These are phyloP conservation scores for Anthopleura xanthogrammica DNA, from an alignment of 92 coral and sea anemone species.

Conservation along the genomic window DNA sequence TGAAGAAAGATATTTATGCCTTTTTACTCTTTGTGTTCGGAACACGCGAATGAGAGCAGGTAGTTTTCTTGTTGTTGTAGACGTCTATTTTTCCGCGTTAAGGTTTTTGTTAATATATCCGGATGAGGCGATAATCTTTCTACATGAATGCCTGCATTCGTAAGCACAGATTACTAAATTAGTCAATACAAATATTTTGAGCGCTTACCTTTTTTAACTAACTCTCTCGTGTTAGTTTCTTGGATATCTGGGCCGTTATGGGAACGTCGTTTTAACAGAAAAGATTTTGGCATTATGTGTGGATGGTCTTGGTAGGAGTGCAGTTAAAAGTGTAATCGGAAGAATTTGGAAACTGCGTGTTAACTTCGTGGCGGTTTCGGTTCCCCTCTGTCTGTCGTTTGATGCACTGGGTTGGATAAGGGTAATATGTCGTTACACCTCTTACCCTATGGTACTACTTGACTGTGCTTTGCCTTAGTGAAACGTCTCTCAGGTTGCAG, in stretches of 20 bases:
- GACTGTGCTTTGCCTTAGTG: slow-evolving; percentile 83
- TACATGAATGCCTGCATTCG: not conserved
- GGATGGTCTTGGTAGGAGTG: not conserved
- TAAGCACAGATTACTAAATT: not conserved
- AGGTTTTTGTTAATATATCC: not conserved
- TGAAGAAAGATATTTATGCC: slow-evolving; percentile 8
- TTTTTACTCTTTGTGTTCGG: slow-evolving; percentile 28
- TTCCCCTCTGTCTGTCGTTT: not conserved
- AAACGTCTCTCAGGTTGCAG: slow-evolving; percentile 14
- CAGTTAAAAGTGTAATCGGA: not conserved
- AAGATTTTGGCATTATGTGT: slow-evolving; percentile 65
- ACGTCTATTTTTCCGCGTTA: slow-evolving; percentile 2
- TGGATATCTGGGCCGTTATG: not conserved
- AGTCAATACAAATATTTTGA: not conserved
- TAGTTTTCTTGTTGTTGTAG: slow-evolving; percentile 14
- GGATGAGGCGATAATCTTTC: not conserved
- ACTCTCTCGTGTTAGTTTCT: not conserved
- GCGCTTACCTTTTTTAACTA: slow-evolving; percentile 22
- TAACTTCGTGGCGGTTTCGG: not conserved
- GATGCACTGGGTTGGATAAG: not conserved
- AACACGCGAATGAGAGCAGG: slow-evolving; percentile 41
- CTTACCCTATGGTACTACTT: slow-evolving; percentile 29
- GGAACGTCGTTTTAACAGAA: slow-evolving; percentile 56
- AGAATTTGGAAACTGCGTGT: not conserved
- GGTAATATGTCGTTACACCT: slow-evolving; percentile 6